These are phyloP conservation scores for Pandemis heparana DNA, from an alignment of 2,888 invertebrate species.

Conservation along the genomic window DNA sequence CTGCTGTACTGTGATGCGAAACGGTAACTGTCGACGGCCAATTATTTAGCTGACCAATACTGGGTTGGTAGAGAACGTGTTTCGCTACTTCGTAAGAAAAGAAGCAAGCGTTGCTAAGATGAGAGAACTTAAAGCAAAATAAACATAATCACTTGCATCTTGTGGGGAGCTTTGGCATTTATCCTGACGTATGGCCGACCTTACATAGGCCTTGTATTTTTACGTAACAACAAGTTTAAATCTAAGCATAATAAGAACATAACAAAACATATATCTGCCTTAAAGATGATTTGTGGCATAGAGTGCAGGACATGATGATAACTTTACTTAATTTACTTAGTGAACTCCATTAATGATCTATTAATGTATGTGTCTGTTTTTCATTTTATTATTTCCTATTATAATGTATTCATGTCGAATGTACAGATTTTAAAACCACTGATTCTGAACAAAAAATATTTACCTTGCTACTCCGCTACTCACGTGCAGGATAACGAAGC, in stretches of 20 bases:
- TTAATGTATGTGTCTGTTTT: too few species aligned
- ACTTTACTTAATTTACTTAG: background rate
- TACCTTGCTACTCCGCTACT: too few species aligned
- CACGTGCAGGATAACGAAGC: too few species aligned
- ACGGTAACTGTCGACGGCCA: slow-evolving; percentile 53
- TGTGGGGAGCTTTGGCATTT: slow-evolving; percentile 59
- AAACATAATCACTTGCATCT: slow-evolving; percentile 10
- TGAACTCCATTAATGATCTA: background rate
- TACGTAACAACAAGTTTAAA: slow-evolving; percentile 57
- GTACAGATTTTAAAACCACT: too few species aligned
- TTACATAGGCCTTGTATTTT: slow-evolving; percentile 64
- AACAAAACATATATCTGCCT: background rate
- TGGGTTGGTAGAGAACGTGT: slow-evolving; percentile 49
- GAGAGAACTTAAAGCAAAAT: slow-evolving; percentile 42
- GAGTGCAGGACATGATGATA: background rate
- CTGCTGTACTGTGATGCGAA: slow-evolving; percentile 49
- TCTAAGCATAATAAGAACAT: slow-evolving; percentile 14
- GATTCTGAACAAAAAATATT: too few species aligned
- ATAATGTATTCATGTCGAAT: too few species aligned
- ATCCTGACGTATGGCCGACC: slow-evolving; percentile 58
- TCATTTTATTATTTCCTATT: too few species aligned
- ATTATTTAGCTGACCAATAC: slow-evolving; percentile 61
- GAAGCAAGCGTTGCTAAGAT: slow-evolving; percentile 55
- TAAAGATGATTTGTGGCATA: background rate
- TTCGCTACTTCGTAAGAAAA: slow-evolving; percentile 46